A percentile compares a stretch with the other conserved stretches of the same genome.
Conservation (phyloP, 2,113 vertebrate genomes). For the Sebastes fasciatus region DNA sequence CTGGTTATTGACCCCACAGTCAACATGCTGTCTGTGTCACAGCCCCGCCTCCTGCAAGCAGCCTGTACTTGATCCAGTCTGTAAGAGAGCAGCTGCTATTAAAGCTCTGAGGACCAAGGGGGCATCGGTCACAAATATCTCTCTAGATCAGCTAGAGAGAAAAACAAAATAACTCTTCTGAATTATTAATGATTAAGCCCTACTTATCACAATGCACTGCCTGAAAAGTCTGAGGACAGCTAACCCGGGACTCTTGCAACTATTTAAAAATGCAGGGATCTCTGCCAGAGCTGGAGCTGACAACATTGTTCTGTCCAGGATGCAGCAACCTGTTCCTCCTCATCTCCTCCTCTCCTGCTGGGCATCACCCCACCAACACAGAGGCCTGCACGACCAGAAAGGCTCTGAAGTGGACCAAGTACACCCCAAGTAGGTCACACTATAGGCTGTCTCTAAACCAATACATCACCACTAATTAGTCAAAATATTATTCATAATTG, state of each 20-base stretch:
- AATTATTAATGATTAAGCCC: constrained; percentile 39
- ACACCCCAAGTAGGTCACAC: constrained; percentile 74
- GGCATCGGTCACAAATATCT: constrained; percentile 32
- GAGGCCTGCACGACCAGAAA: constrained; percentile 63
- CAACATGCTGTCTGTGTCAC: constrained; percentile 37
- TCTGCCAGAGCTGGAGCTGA: constrained; percentile 62
- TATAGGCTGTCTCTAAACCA: background rate
- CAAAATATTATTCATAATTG: background rate
- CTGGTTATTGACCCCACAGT: constrained; percentile 52
- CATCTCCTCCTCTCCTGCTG: constrained; percentile 42
- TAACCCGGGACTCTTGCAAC: constrained; percentile 68
- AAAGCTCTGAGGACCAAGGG: constrained; percentile 47
- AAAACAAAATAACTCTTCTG: background rate
- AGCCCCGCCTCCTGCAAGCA: constrained; percentile 58
- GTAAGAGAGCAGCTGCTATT: constrained; percentile 60
- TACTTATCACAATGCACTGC: constrained; percentile 77
- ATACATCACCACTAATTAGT: constrained; percentile 12
- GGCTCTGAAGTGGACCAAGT: constrained; percentile 63
- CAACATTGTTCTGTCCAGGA: constrained; percentile 58
- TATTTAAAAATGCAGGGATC: constrained; percentile 74
- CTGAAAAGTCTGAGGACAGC: constrained; percentile 76
- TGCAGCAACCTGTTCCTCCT: constrained; percentile 50
- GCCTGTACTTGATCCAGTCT: constrained; percentile 39
- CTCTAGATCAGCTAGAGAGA: constrained; percentile 24
- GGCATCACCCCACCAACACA: constrained; percentile 69